Percentiles rank a stretch among this genome's conserved stretches.
Evolutionary conservation across 2,797 vertebrate species (phyloP).

Genomic region (Gymnodraco acuticeps): DNA sequence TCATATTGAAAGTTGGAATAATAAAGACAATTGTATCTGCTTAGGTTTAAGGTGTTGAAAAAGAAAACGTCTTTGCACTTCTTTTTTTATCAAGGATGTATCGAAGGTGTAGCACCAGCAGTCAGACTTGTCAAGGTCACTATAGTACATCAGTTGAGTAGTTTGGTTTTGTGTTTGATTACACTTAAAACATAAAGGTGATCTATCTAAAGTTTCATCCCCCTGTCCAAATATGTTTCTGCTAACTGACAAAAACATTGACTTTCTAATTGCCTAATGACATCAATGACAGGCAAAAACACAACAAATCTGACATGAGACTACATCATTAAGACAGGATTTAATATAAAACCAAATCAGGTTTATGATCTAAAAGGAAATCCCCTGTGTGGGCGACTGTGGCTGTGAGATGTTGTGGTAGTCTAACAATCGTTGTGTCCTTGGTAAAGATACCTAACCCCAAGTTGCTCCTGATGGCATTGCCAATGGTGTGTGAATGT

Average conservation of each 20-base stretch:
- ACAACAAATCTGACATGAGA: slow-evolving; percentile 8
- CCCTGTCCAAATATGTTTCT: neutral
- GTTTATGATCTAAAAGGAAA: slow-evolving; percentile 48
- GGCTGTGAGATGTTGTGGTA: too few species aligned
- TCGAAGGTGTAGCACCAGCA: too few species aligned
- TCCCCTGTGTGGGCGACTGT: neutral
- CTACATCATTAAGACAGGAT: slow-evolving; percentile 33
- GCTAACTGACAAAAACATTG: neutral
- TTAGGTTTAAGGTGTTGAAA: neutral
- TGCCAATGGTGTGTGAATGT: too few species aligned
- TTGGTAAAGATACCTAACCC: too few species aligned
- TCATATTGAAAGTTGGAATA: neutral
- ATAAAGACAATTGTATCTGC: neutral
- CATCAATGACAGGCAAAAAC: neutral
- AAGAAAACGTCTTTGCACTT: too few species aligned
- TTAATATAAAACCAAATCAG: slow-evolving; percentile 42
- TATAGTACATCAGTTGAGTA: too few species aligned
- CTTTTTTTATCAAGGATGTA: too few species aligned
- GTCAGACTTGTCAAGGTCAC: too few species aligned
- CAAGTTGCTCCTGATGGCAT: too few species aligned
- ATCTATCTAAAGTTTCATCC: neutral
- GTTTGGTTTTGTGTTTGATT: too few species aligned
- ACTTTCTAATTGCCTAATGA: neutral
- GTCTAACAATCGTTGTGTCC: too few species aligned
- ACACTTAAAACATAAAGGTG: neutral